Evolutionary conservation across 2,113 vertebrate genomes (phyloP).

Genomic region (Stegostoma tigrinum): DNA sequence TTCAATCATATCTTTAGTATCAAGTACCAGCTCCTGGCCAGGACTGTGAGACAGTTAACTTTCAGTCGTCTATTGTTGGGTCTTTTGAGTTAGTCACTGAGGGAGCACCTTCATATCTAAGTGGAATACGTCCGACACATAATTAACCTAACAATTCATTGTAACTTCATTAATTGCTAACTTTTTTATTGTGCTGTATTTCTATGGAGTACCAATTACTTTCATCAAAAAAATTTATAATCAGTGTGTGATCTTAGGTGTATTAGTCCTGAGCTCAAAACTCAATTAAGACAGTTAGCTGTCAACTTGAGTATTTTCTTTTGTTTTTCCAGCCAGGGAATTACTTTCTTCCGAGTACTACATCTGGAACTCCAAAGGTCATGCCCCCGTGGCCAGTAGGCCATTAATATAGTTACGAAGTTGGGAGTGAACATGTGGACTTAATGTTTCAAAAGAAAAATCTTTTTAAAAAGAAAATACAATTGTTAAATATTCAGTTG

Average conservation of each 20-base stretch:
- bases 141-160: background rate
- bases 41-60: background rate
- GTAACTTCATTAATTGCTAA: background rate
- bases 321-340: constrained; percentile 65
- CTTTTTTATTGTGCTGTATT: background rate
- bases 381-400: constrained; percentile 66
- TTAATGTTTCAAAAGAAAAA: background rate
- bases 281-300: background rate
- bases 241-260: background rate
- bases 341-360: constrained; percentile 80
- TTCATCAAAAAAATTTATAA: background rate
- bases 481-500: background rate
- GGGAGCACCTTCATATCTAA: no score
- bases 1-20: background rate
- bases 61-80: background rate
- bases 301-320: constrained; percentile 34
- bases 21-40: background rate
- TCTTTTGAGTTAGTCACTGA: background rate
- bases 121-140: background rate
- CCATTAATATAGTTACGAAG: constrained; percentile 49
- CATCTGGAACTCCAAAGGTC: constrained; percentile 89
- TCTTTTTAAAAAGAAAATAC: background rate
- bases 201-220: background rate
- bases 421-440: background rate
- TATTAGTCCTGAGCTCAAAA: background rate